Base-by-base conservation (phyloP, 2,113 vertebrate genomes). In the Myotis yumanensis region DNA sequence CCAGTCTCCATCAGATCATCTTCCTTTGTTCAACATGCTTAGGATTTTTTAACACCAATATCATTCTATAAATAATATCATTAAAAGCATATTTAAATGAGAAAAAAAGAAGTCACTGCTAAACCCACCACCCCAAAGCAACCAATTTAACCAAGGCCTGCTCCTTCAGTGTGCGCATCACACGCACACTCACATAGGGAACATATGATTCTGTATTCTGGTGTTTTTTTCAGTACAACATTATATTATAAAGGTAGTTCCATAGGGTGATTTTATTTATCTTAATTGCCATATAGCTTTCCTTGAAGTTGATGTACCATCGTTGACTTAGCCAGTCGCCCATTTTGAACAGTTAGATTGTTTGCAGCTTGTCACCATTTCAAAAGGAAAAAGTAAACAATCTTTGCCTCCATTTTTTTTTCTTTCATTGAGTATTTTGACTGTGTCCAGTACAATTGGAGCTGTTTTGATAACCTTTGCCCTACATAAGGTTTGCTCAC, bases 311-410 rank as follows among this genome's bases (percentile, higher is more conserved):
- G 52, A 62, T n/a, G 40, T 62, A 43, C 48, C 3, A 0, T 88
- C 66, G 69, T 32, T 87, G 52, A 88, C 89, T 92, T 66, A 48
- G 32, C 52, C 85, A 62, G 30, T 25, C 48, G 23, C 40, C 68
- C 66, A 23, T 64, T 94, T 91, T 51, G 54, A 54, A 73, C 75
- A 66, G 12, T 80, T 52, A 32, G 43, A 82, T 90, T 75, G 43
- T 82, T 90, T 95, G 52, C 43, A 93, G n/a, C 22, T 86, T 89
- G 52, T 86, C 30, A 62, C 59, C 51, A 62, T 68, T 90, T 94
- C 54, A 16, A 75, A 94, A 91, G 83, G 43, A 28, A 37, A 75
- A 57, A 57, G 37, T 37, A 86, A 40, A 35, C 30, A 2, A 15
- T 14, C 43, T 43, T 25, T 32, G 43, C 69, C 59, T 28, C 54